Evolutionary conservation across 2,113 vertebrate genomes (phyloP), one percentile per base, ranked within the genome.

Genomic region (Sylvietta virens): DNA sequence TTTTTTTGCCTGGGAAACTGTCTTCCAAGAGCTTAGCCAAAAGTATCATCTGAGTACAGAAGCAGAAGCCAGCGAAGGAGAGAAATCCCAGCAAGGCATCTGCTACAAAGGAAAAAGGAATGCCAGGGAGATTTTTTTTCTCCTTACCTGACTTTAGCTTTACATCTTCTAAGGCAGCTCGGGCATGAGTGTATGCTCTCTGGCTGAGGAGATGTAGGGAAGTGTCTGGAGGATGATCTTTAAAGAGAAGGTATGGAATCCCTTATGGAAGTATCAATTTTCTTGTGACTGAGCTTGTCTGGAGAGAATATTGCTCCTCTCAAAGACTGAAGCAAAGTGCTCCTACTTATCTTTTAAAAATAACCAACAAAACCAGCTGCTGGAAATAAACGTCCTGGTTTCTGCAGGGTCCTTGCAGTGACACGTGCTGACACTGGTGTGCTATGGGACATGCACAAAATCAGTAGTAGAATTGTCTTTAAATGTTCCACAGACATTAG

Each of bases 51-150:
- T 70, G 66, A 73, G 40, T 71, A 86, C 56, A 94, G 62, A 90
- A 81, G 35, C 9, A 10, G 21, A 95, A 94, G 77, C 23, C 81
- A 95, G 58, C 1, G 17, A 94, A 94, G 72, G 58, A 82, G 64
- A 90, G 81, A 92, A 96, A 95, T 88, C 33, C 10, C 30, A 91
- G 60, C 61, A 94, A 50, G 57, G n/a, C 73, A 77, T 64, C 79
- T 86, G 79, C 74, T 73, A 65, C 23, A n/a, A 35, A 53, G 17
- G 14, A 22, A 51, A 86, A 35, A 23, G 47, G 8, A 76, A 92
- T 77, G 69, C 72, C 69, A 71, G 20, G 5, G 73, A 95, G 31
- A 81, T 58, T 71, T 93, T 92, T 92, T 86, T 84, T 37, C 61
- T 88, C 66, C 54, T 90, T 87, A 78, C 65, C 20, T 72, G 69